Base-by-base conservation (phyloP, 2,888 invertebrate genomes). In the Pilophorus perplexus region DNA sequence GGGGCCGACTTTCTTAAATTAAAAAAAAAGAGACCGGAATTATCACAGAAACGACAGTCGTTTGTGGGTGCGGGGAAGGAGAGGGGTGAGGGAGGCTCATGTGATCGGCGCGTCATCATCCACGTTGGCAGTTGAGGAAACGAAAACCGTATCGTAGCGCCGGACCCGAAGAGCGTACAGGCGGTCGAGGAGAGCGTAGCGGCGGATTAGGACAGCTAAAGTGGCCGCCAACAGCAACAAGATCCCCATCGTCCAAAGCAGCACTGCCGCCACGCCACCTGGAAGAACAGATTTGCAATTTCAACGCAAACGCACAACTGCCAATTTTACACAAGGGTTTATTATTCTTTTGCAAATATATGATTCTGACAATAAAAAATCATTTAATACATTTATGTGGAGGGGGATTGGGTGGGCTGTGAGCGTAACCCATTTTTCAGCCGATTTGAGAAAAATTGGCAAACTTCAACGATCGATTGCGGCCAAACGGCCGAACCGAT, bases 11-110 rank as follows among this genome's bases (percentile, higher is more conserved):
- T n/a, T n/a, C n/a, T n/a, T n/a, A n/a, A n/a, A n/a, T n/a, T n/a
- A 28, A 52, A 14, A 28, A 14, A 28, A 52, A 28, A 52, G 52
- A 52, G 28, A 52, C 52, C 28, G 28, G 52, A 52, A 28, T 55
- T 62, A 62, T 62, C 62, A 62, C 62, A 62, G 62, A 62, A 62
- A 62, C 62, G 62, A 62, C 62, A 62, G 62, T 62, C 62, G 62
- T 62, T 46, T 62, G 2, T 46, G 33, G 46, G 62, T 18, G 33
- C 42, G 38, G 48, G 62, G 38, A 33, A 62, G 48, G 28, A 62
- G 62, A 28, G 62, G 62, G 46, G 20, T 16, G n/a, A 20, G 18
- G 18, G 33, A 14, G n/a, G 28, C 62, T 62, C 62, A 64, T 64
- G 64, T 52, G 25, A 64, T 64, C 23, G 64, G 64, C n/a, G 64